Evolutionary conservation across 1,140 invertebrate species (phyloP).

Genomic region (Solenopsis invicta): DNA sequence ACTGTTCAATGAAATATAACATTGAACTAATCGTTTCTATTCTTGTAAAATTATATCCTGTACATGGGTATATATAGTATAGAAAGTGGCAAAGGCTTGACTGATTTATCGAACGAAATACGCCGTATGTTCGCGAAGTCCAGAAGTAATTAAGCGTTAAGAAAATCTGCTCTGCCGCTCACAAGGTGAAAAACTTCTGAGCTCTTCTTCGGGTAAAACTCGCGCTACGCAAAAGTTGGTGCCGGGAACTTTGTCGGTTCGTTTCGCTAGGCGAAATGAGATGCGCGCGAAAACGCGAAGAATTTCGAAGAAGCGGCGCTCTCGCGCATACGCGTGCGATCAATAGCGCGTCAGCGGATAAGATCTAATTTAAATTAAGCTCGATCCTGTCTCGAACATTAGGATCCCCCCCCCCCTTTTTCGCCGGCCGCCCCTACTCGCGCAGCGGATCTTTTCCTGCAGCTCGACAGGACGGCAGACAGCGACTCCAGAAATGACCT

Average conservation of each 20-base stretch:
- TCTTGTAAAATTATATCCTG: not conserved
- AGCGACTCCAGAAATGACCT: slow-evolving; percentile 60
- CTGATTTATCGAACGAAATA: slow-evolving; percentile 42
- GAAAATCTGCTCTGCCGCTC: slow-evolving; percentile 51
- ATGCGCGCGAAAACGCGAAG: slow-evolving; percentile 56
- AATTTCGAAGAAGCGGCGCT: slow-evolving; percentile 10
- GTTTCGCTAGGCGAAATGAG: slow-evolving; percentile 34
- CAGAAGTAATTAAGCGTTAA: slow-evolving; percentile 63
- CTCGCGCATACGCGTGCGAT: slow-evolving; percentile 53
- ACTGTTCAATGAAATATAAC: not conserved
- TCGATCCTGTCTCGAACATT: slow-evolving; percentile 33
- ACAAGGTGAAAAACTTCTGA: slow-evolving; percentile 60
- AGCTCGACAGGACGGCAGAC: not conserved
- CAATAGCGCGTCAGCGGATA: slow-evolving; percentile 69
- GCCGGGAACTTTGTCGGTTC: slow-evolving; percentile 42
- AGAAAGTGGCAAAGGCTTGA: not conserved
- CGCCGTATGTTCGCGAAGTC: slow-evolving; percentile 21
- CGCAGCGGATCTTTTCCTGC: slow-evolving; percentile 10
- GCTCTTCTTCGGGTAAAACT: slow-evolving; percentile 61
- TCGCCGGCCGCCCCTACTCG: not conserved
- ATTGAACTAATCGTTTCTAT: not conserved
- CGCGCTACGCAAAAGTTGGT: slow-evolving; percentile 49
- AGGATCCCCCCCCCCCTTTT: not conserved
- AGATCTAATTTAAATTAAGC: slow-evolving; percentile 75
- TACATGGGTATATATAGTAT: no score